Percentiles rank a stretch among this genome's conserved stretches.
Evolutionary conservation across 2,888 invertebrate species (phyloP).

Genomic region (Notodonta dromedarius): DNA sequence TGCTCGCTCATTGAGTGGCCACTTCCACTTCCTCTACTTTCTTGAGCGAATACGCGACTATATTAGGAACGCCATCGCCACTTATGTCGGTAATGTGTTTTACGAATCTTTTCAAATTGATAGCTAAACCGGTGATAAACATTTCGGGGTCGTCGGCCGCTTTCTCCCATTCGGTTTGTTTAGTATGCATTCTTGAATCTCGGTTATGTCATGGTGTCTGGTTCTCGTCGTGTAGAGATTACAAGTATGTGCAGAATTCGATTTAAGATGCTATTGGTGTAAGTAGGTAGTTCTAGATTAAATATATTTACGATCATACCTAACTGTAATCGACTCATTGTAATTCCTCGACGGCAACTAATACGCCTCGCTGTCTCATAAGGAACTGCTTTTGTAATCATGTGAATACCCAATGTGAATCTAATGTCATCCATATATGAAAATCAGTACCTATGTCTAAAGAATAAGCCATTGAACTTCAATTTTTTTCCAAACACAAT

Average conservation of each 20-base stretch:
- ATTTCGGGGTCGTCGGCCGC: constrained; percentile 65
- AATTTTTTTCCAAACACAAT: not conserved
- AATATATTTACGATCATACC: constrained; percentile 27
- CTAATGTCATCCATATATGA: constrained; percentile 38
- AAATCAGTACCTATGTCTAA: not conserved
- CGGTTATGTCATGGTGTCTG: constrained; percentile 61
- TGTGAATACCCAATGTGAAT: constrained; percentile 53
- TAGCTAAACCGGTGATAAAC: constrained; percentile 55
- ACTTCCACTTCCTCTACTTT: constrained; percentile 67
- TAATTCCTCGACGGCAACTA: constrained; percentile 50
- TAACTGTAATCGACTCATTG: constrained; percentile 54
- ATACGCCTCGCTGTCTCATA: constrained; percentile 51
- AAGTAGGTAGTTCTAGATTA: constrained; percentile 24
- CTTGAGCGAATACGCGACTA: constrained; percentile 57
- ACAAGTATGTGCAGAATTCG: constrained; percentile 32
- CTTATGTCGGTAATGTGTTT: constrained; percentile 42
- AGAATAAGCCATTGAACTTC: constrained; percentile 23
- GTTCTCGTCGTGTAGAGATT: constrained; percentile 39
- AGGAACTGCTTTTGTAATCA: constrained; percentile 58
- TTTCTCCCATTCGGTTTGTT: constrained; percentile 62
- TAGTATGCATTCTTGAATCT: constrained; percentile 54
- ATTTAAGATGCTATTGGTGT: constrained; percentile 11
- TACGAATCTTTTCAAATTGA: constrained; percentile 56
- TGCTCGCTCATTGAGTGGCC: constrained; percentile 60
- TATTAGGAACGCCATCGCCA: constrained; percentile 49